Evolutionary conservation across 2,888 invertebrate species (phyloP).

Genomic region (Sinopyrophorus schimmeli): DNA sequence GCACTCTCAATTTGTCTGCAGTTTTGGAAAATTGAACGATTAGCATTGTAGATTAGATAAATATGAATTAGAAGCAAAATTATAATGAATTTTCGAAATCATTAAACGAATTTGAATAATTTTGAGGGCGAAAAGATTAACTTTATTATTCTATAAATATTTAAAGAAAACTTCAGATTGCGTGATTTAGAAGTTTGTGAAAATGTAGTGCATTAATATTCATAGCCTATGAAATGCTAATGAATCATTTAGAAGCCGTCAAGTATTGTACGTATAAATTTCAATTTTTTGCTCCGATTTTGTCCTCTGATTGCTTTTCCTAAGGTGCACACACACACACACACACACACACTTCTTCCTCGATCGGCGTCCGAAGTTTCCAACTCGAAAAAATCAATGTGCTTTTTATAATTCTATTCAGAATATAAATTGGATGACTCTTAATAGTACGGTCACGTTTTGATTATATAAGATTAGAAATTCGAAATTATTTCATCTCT

Average conservation of each 20-base stretch:
- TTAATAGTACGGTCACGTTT: too few species aligned
- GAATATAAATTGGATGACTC: too few species aligned
- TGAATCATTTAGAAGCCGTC: slow-evolving; percentile 45
- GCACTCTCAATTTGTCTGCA: neutral
- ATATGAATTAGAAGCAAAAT: slow-evolving; percentile 22
- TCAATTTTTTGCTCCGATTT: slow-evolving; percentile 41
- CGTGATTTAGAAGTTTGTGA: slow-evolving; percentile 31
- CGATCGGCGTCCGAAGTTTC: too few species aligned
- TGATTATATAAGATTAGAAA: too few species aligned
- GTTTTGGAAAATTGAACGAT: slow-evolving; percentile 5
- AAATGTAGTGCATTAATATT: slow-evolving; percentile 39
- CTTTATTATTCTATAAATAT: slow-evolving; percentile 32
- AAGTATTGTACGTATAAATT: slow-evolving; percentile 46
- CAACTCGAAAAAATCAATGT: too few species aligned
- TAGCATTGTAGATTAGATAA: slow-evolving; percentile 20
- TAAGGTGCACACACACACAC: too few species aligned
- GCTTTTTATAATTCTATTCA: too few species aligned
- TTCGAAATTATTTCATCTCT: too few species aligned
- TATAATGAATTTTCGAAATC: slow-evolving; percentile 24
- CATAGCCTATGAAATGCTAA: slow-evolving; percentile 40
- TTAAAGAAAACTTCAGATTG: slow-evolving; percentile 30
- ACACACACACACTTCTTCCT: too few species aligned
- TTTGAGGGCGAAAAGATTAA: slow-evolving; percentile 26
- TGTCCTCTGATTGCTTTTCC: slow-evolving; percentile 6
- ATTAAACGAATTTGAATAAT: slow-evolving; percentile 26